Base-by-base conservation (phyloP, 2,113 vertebrate genomes). In the Nothoprocta pentlandii region DNA sequence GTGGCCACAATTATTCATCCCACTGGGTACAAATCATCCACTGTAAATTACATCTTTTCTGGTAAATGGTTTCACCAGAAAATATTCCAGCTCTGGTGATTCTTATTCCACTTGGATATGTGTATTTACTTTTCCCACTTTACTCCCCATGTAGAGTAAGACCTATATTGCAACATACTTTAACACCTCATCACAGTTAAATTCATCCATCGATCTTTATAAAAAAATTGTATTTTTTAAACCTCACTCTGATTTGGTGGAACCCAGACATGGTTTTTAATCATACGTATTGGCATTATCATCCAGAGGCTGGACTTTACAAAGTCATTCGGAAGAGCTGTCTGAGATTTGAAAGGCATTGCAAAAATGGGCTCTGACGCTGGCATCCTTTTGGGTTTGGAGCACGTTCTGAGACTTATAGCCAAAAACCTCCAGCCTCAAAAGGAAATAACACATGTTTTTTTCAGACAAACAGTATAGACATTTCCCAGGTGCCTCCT, bases 401-500 rank as follows among this genome's bases (percentile, higher is more conserved):
- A 56, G 14, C 47, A 46, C 19, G 44, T 94, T 94, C 79, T 86
- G 85, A 90, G 73, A 21, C 28, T 77, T 67, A 20, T 16, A 2
- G 0, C 8, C 78, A 73, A 88, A 93, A 91, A 71, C 4, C 46
- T 80, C 61, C 79, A 67, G 54, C 17, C 61, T 34, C 41, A 25
- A 54, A 74, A 92, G 88, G 76, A 78, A 90, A 61, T 23, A 75
- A 64, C 79, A 85, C 91, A 76, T 83, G 87, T 56, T 89, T 92
- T 49, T 67, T 64, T 69, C 80, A 83, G 44, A 68, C 49, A 26
- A 80, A 77, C 77, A 92, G 56, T 23, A 51, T 68, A 51, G 82
- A 85, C 83, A 63, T 93, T 96, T 39, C 63, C 90, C 95, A 95
- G 76, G 85, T 63, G 77, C 41, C 61, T 95, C 68, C 79, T 71